These are phyloP conservation scores for Ephydatia muelleri DNA, from an alignment of 37 sponge, comb jelly and placozoan genomes.

Conservation along the genomic window DNA sequence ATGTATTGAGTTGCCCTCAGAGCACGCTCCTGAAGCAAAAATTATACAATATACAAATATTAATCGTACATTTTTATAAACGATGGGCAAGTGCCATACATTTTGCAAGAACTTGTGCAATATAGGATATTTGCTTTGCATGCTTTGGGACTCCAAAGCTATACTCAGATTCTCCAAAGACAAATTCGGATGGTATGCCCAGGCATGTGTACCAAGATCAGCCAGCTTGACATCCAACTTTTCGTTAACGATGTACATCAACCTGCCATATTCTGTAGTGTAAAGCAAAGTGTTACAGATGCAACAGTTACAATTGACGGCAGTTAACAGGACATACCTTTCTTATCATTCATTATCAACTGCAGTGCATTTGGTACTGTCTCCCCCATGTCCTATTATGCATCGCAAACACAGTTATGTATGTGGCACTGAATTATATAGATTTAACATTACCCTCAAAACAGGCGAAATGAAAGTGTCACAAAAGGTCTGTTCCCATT, in stretches of 20 bases:
- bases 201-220: conserved; percentile 5
- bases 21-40: conserved; percentile 18
- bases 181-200: conserved; percentile 26
- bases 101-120: conserved; percentile 26
- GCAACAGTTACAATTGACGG: background rate
- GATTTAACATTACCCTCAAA: background rate
- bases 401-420: background rate
- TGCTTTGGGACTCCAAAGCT: conserved; percentile 1
- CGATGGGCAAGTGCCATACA: background rate
- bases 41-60: background rate
- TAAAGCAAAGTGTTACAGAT: background rate
- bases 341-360: conserved; percentile 13
- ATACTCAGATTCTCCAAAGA: conserved; percentile 29
- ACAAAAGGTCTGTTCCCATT: background rate
- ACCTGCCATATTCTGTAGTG: conserved; percentile 6
- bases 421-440: background rate
- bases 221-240: background rate
- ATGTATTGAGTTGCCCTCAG: conserved; percentile 72
- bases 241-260: conserved; percentile 31
- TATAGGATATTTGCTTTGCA: conserved; percentile 18
- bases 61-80: no score
- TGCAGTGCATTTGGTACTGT: background rate
- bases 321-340: background rate
- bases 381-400: background rate
- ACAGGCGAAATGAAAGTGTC: background rate